Percentiles rank a stretch among this genome's conserved stretches.
These are phyloP conservation scores for Hipparchia sbordonii DNA, from an alignment of 2,888 invertebrate species.

Conservation along the genomic window DNA sequence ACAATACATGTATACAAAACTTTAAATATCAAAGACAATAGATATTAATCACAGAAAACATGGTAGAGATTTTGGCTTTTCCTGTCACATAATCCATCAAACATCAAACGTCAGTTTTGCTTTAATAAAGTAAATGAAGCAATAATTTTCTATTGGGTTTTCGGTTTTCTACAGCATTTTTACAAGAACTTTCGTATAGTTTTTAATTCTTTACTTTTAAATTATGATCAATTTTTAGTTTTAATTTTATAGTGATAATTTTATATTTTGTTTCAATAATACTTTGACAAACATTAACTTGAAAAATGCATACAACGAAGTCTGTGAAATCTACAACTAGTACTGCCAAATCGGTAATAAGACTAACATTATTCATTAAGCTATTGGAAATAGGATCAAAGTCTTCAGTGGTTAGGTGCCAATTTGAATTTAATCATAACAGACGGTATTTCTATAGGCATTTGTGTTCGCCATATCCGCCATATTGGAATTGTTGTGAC, in stretches of 20 bases:
- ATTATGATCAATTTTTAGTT: slow-evolving; percentile 11
- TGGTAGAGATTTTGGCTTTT: not conserved
- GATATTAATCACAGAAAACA: no score
- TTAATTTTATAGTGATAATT: not conserved
- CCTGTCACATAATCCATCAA: not conserved
- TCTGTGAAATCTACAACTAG: slow-evolving; percentile 49
- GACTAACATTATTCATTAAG: not conserved
- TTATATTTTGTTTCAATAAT: not conserved
- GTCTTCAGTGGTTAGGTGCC: no score
- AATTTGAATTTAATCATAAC: no score
- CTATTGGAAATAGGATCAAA: not conserved
- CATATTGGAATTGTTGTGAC: no score
- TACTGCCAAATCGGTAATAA: slow-evolving; percentile 51
- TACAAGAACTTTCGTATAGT: not conserved
- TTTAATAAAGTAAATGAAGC: slow-evolving; percentile 3
- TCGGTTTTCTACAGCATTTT: not conserved
- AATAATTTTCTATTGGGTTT: not conserved
- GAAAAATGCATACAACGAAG: slow-evolving; percentile 42
- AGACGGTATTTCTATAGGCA: no score
- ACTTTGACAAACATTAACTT: not conserved
- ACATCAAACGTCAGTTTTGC: not conserved
- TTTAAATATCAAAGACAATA: no score
- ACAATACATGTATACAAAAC: no score
- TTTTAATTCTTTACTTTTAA: slow-evolving; percentile 4
- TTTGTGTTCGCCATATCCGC: no score